Conservation (phyloP, 2,113 vertebrate species). For the Callithrix jacchus region DNA sequence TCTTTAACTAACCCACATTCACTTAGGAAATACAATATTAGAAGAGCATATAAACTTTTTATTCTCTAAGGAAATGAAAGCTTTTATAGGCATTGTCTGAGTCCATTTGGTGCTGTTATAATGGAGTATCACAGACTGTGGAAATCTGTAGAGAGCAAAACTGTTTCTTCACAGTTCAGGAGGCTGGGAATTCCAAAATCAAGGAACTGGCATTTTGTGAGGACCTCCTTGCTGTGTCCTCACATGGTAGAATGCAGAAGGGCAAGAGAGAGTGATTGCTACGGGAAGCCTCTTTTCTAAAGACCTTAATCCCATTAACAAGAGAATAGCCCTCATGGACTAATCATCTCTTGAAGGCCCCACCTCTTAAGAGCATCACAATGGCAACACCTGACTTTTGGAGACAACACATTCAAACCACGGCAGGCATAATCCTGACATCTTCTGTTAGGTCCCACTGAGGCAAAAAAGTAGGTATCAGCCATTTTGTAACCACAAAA, state of each 20-base stretch:
- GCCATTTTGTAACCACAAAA: not conserved
- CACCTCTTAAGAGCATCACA: not conserved
- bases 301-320: not conserved
- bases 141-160: not conserved
- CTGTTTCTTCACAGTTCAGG: not conserved
- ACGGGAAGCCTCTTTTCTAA: not conserved
- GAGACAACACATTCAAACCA: not conserved
- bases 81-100: not conserved
- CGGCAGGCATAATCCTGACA: not conserved
- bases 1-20: not conserved
- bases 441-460: not conserved
- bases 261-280: not conserved
- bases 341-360: not conserved
- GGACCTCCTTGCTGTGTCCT: no score
- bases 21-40: not conserved
- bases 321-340: accelerated
- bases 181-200: not conserved
- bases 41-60: not conserved
- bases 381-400: not conserved
- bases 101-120: not conserved
- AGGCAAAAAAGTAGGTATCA: not conserved
- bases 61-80: not conserved
- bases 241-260: not conserved
- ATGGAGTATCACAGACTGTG: not conserved
- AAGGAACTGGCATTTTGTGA: not conserved